Evolutionary conservation across 1,140 invertebrate genomes (phyloP), one percentile per base, ranked within the genome.

Genomic region (Ridgeia piscesae): DNA sequence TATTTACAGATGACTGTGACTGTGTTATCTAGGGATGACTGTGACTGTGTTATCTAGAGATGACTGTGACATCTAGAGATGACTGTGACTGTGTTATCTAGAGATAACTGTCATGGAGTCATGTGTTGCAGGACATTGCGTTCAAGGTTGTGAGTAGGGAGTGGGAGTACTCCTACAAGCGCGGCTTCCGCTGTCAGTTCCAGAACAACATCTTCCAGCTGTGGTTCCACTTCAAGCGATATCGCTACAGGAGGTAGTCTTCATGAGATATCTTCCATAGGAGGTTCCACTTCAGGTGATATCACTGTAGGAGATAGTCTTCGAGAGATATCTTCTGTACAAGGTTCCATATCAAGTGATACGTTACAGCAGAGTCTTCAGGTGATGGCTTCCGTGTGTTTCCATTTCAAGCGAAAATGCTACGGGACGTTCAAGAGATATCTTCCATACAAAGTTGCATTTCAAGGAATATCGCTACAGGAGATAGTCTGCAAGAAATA

Each of bases 301-400:
- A 99, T 95, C 96, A 99, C 93, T 99, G 99, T 96, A 97, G 99
- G 92, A 97, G 99, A 96, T 99, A 99, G 95, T 99, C 99, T 96
- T 98, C 99, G 95, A 99, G 99, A 96, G 99, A 99, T 95, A 99
- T 99, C 94, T 99, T 99, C 95, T 99, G 99, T 95, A 96, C 99
- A 17, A 99, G 99, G 99, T 99, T 99, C 96, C 99, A 99, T 95
- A 99, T 99, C 96, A 99, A n/a, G 94, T 99, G 99, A 95, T 96
- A 99, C 93, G 99, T 99, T 96, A 97, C 99, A 92, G 97, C 99
- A 96, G 99, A 99, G 95, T 99, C 99, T 96, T 98, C 99, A 95
- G 99, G 99, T 96, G 99, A 99, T 95, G 99, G 99, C 94, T 99
- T 99, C 95, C n/a, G n/a, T 99, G 21, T 99, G 99, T 99, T 99